Percentiles rank a stretch among this genome's conserved stretches.
phyloP scores from a whole-genome alignment of 1,140 invertebrate genomes.

The Megathymus violae region DNA sequence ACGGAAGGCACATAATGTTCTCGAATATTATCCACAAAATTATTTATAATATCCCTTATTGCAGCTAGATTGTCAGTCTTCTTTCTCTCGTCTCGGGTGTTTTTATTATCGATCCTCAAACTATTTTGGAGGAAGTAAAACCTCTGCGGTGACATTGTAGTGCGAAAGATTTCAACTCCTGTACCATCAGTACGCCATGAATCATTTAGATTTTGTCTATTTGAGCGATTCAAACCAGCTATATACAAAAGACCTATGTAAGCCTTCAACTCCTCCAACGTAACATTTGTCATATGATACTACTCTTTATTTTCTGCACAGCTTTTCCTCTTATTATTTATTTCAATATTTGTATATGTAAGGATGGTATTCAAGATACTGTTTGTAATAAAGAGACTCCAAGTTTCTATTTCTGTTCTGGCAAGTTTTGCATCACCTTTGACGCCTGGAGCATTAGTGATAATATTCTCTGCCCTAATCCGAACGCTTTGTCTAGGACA shows the following conservation, averaged over 20 bases:
- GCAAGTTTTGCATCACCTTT: too few species aligned
- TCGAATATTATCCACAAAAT: background rate
- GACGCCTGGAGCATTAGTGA: too few species aligned
- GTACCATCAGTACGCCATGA: constrained; percentile 44
- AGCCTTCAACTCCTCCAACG: background rate
- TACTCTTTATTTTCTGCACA: background rate
- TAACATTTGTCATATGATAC: background rate
- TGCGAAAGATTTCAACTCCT: constrained; percentile 43
- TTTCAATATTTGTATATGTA: background rate
- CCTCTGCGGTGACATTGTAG: constrained; percentile 40
- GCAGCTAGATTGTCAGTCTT: constrained; percentile 32
- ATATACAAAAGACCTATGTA: too few species aligned
- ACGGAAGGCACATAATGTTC: background rate
- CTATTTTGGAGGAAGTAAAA: constrained; percentile 36
- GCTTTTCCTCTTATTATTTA: background rate
- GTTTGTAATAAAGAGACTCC: too few species aligned
- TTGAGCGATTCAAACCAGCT: background rate
- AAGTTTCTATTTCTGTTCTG: too few species aligned
- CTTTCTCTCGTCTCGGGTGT: constrained; percentile 19
- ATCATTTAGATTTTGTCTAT: constrained; percentile 41
- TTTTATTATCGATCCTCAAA: constrained; percentile 39
- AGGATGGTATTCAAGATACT: too few species aligned
- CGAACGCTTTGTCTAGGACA: too few species aligned
- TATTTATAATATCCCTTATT: background rate
- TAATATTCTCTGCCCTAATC: too few species aligned